A percentile compares a stretch with the other conserved stretches of the same genome.
Evolutionary conservation across 1,140 invertebrate species (phyloP).

Genomic region (Stegodyphus mimosarum): DNA sequence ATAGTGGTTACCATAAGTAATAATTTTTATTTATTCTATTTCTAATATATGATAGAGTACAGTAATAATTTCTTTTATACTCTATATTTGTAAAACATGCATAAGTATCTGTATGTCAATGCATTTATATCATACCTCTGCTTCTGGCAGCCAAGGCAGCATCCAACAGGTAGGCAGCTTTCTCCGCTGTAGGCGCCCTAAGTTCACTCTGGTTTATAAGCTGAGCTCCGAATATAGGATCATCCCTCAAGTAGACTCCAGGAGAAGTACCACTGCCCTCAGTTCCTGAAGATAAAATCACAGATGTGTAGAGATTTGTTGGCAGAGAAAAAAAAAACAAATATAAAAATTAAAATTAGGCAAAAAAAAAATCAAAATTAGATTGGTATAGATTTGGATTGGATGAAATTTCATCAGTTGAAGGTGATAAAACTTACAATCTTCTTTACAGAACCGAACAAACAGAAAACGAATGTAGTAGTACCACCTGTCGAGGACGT

Average conservation of each 20-base stretch:
- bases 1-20: too few relatives aligned
- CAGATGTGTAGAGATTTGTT: not conserved
- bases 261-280: conserved; percentile 71
- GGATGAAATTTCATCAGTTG: too few relatives aligned
- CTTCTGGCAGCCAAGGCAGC: conserved; percentile 82
- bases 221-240: conserved; percentile 87
- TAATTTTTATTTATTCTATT: too few relatives aligned
- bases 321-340: not conserved
- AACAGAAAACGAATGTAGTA: too few relatives aligned
- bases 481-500: too few relatives aligned
- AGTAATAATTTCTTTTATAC: too few relatives aligned
- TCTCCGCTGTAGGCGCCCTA: conserved; percentile 89
- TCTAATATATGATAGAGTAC: too few relatives aligned
- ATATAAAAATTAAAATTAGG: not conserved
- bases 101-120: too few relatives aligned
- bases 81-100: too few relatives aligned
- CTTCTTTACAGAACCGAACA: too few relatives aligned
- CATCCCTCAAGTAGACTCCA: conserved; percentile 88
- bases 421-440: too few relatives aligned
- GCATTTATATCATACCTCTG: conserved; percentile 18
- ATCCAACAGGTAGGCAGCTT: conserved; percentile 92
- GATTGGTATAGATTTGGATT: too few relatives aligned
- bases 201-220: conserved; percentile 90
- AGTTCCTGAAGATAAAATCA: conserved; percentile 64
- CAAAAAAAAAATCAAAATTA: not conserved